Conservation (phyloP, 2,888 invertebrate genomes). For the Chromoteleia sp. region DNA sequence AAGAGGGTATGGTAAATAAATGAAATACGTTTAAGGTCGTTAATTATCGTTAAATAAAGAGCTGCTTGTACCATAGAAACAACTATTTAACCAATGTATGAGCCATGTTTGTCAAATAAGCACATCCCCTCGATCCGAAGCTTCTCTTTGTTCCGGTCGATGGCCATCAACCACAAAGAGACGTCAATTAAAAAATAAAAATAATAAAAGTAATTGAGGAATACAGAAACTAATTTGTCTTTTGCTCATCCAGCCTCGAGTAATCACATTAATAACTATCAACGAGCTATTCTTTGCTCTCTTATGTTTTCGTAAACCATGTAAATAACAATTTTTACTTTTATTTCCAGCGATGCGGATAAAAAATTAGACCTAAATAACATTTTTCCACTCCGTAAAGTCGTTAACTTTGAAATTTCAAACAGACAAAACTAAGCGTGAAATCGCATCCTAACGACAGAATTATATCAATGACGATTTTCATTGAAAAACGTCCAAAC, state of each 20-base stretch:
- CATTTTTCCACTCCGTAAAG: background rate
- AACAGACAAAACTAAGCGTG: conserved; percentile 15
- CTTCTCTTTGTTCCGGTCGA: conserved; percentile 15
- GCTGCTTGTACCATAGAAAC: background rate
- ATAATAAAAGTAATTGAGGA: conserved; percentile 17
- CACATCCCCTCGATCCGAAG: conserved; percentile 8
- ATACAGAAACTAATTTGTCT: conserved; percentile 28
- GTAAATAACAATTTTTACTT: background rate
- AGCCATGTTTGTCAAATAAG: conserved; percentile 13
- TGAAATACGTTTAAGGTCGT: conserved; percentile 11
- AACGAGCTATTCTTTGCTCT: conserved; percentile 2
- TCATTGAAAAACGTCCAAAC: conserved; percentile 22
- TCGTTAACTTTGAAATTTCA: background rate
- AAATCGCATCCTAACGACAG: conserved; percentile 11
- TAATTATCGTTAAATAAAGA: conserved; percentile 27
- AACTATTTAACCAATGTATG: conserved; percentile 25
- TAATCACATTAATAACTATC: conserved; percentile 23
- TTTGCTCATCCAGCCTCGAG: conserved; percentile 20
- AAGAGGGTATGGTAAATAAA: conserved; percentile 15
- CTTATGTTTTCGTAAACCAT: too few relatives aligned
- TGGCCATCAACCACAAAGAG: conserved; percentile 17
- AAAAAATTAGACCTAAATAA: background rate
- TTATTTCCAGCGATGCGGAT: background rate
- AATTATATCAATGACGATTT: conserved; percentile 15
- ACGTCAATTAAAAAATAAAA: conserved; percentile 16